Evolutionary conservation across 2,113 vertebrate genomes (phyloP).

Genomic region (rat (Rattus norvegicus)): DNA sequence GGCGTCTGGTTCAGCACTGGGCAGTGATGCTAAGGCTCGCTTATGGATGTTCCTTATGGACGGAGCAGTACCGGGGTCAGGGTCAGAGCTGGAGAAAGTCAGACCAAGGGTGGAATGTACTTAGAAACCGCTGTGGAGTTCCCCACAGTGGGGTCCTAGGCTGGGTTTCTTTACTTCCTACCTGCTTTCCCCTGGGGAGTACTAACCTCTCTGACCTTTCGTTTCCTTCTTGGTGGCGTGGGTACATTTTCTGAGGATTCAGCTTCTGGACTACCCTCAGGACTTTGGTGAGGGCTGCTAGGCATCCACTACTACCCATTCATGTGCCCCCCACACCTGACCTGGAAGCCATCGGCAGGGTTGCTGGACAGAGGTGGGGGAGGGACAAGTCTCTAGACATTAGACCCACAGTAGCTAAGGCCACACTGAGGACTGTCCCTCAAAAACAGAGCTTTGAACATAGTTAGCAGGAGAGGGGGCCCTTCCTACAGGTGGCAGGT

Average conservation of each 20-base stretch:
- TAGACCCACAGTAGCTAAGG: not conserved
- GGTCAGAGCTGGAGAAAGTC: too few species aligned
- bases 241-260: not conserved
- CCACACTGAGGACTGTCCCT: not conserved
- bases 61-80: not conserved
- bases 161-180: not conserved
- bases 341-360: not conserved
- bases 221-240: not conserved
- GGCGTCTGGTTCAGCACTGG: not conserved
- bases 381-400: not conserved
- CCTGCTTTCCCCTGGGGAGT: too few species aligned
- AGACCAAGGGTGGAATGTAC: not conserved
- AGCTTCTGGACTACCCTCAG: not conserved
- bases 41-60: not conserved
- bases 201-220: not conserved
- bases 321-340: not conserved
- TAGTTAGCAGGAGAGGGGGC: not conserved
- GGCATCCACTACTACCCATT: not conserved
- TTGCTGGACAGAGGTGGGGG: too few species aligned
- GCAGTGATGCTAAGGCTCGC: not conserved
- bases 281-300: not conserved
- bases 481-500: not conserved
- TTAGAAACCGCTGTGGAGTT: not conserved
- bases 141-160: accelerated
- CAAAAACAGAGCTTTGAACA: not conserved